Evolutionary conservation across 2,888 invertebrate genomes (phyloP).

Genomic region (Cryptus viduatorius): DNA sequence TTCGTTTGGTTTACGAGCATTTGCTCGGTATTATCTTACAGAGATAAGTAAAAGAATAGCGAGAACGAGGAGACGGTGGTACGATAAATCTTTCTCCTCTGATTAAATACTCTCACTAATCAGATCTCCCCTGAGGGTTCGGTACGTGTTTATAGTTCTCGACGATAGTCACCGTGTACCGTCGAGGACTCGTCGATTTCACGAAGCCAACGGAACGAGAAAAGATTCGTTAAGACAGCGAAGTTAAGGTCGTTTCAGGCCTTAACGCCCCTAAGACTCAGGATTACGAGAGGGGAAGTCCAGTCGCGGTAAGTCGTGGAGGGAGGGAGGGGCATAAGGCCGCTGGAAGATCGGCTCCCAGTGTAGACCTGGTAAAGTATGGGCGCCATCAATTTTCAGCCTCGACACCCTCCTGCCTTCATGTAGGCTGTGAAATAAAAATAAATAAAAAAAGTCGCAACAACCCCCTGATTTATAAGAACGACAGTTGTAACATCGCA

Average conservation of each 20-base stretch:
- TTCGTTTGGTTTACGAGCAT: constrained; percentile 2
- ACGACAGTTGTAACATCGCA: constrained; percentile 56
- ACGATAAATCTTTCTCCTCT: constrained; percentile 30
- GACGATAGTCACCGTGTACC: not conserved
- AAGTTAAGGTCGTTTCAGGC: constrained; percentile 68
- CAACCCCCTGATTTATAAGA: constrained; percentile 70
- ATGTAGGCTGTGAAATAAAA: constrained; percentile 35
- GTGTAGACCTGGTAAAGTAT: constrained; percentile 77
- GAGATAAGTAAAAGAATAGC: constrained; percentile 23
- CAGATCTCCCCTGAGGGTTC: constrained; percentile 28
- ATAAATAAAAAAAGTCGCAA: constrained; percentile 65
- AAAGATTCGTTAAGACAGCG: constrained; percentile 34
- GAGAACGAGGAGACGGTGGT: not conserved
- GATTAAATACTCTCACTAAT: constrained; percentile 50
- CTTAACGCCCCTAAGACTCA: constrained; percentile 76
- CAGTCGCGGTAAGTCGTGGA: constrained; percentile 48
- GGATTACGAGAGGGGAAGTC: constrained; percentile 78
- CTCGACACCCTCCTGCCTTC: constrained; percentile 61
- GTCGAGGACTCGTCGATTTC: constrained; percentile 38
- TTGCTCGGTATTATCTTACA: not conserved
- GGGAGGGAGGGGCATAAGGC: not conserved
- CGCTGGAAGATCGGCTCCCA: constrained; percentile 61
- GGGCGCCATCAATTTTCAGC: constrained; percentile 79
- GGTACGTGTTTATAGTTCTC: constrained; percentile 34
- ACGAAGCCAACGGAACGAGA: constrained; percentile 37